Evolutionary conservation across 2,113 vertebrate genomes (phyloP).

Genomic region (Sigmodon hispidus): DNA sequence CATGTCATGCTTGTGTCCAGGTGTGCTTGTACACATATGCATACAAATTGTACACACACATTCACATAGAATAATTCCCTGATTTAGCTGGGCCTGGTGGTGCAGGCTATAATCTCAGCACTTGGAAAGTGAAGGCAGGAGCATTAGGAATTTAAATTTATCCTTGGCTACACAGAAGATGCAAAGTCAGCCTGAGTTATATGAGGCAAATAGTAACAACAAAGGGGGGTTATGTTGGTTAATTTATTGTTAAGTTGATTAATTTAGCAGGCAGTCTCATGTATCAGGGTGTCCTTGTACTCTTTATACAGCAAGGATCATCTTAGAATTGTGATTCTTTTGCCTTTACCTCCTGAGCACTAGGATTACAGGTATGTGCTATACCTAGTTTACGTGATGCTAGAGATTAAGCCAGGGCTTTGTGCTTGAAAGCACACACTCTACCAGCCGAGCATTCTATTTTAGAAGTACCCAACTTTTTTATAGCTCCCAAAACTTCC

Average conservation of each 20-base stretch:
- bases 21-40: no score
- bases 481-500: not conserved
- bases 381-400: no score
- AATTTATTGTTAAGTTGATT: not conserved
- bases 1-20: not conserved
- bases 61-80: not conserved
- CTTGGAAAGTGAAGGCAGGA: not conserved
- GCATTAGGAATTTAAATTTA: not conserved
- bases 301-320: not conserved
- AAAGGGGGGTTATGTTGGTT: not conserved
- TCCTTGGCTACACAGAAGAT: not conserved
- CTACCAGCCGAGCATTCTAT: not conserved
- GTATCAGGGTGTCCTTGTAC: not conserved
- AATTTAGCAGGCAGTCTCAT: not conserved
- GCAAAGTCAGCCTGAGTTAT: not conserved
- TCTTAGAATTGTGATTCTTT: not conserved
- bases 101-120: not conserved
- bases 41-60: not conserved
- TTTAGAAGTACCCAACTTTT: conserved; percentile 35
- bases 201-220: not conserved
- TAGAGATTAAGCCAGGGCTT: not conserved
- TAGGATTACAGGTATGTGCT: not conserved
- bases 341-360: not conserved
- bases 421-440: not conserved
- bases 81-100: not conserved